These are phyloP conservation scores for Ploceus nigricollis DNA, from an alignment of 2,113 vertebrate genomes.

Conservation along the genomic window DNA sequence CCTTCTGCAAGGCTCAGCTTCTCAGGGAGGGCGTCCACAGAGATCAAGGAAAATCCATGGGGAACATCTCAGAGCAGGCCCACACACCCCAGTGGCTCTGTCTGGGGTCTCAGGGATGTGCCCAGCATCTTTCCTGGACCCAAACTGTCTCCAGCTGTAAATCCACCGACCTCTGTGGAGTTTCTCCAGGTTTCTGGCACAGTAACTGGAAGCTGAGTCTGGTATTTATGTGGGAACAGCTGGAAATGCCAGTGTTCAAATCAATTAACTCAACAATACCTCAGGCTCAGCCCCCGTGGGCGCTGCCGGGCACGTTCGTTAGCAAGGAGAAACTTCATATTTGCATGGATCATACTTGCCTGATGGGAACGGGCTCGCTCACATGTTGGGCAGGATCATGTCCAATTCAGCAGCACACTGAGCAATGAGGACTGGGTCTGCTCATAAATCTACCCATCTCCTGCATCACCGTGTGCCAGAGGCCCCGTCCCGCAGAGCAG, in stretches of 20 bases:
- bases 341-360: neutral
- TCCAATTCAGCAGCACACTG: neutral
- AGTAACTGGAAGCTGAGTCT: neutral
- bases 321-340: neutral
- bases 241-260: neutral
- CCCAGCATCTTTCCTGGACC: neutral
- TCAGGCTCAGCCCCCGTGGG: neutral
- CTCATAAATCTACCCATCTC: neutral
- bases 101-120: neutral
- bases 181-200: conserved; percentile 48
- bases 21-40: neutral
- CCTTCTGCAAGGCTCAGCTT: neutral
- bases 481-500: neutral
- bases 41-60: neutral
- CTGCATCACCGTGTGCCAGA: neutral
- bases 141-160: neutral
- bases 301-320: neutral
- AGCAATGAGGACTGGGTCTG: neutral
- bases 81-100: neutral
- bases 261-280: neutral
- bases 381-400: neutral
- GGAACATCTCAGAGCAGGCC: neutral
- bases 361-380: neutral
- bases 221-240: neutral
- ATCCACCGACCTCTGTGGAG: neutral